A percentile compares a stretch with the other conserved stretches of the same genome.
Evolutionary conservation across 2,113 vertebrate genomes (phyloP).

Genomic region (Paramisgurnus dabryanus): DNA sequence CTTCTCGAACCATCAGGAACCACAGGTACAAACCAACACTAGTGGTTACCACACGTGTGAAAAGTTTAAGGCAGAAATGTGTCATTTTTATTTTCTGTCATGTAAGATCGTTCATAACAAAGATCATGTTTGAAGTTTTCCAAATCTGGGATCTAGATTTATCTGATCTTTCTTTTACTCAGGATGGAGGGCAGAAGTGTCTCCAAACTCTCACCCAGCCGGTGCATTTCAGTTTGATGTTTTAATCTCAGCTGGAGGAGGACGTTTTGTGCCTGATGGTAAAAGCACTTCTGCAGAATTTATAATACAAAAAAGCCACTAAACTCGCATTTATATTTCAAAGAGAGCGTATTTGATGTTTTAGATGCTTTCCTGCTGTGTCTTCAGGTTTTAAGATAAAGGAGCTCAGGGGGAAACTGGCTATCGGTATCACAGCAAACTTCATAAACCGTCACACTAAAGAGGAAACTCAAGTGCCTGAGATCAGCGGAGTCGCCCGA

Average conservation of each 20-base stretch:
- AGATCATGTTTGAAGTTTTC: no score
- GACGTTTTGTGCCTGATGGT: conserved; percentile 89
- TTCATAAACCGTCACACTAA: conserved; percentile 83
- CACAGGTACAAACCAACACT: conserved; percentile 59
- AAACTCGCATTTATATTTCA: no score
- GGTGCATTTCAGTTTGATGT: conserved; percentile 84
- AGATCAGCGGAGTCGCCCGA: conserved; percentile 92
- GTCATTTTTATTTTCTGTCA: no score
- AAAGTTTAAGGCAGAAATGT: no score
- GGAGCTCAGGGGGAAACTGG: conserved; percentile 88
- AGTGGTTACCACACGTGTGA: no score
- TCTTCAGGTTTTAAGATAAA: conserved; percentile 85
- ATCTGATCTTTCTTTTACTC: conserved; percentile 4
- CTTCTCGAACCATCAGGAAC: conserved; percentile 72
- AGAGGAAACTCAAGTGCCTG: conserved; percentile 83
- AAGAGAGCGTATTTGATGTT: no score
- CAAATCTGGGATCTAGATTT: background rate
- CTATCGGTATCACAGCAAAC: conserved; percentile 94
- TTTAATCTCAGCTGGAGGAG: conserved; percentile 90
- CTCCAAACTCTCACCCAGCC: conserved; percentile 75
- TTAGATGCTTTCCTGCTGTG: background rate
- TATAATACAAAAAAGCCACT: no score
- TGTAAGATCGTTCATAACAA: no score
- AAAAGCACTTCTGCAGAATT: conserved; percentile 50
- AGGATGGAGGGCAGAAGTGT: conserved; percentile 84